Conservation (phyloP, 2,113 vertebrate genomes). For the Bufo bufo region DNA sequence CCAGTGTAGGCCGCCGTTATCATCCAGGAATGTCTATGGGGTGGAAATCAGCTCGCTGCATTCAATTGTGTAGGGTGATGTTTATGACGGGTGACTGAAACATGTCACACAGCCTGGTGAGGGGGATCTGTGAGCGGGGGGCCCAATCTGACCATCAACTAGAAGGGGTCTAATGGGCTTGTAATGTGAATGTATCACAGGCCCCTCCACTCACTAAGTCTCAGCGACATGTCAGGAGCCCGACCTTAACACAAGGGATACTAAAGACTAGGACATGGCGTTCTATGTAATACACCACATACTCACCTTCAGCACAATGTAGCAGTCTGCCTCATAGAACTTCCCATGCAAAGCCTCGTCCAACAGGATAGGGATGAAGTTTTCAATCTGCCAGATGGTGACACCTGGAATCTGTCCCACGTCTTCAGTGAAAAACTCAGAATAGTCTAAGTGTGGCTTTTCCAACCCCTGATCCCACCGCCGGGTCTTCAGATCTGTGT, state of each 20-base stretch:
- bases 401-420: slow-evolving; percentile 90
- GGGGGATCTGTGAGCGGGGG: not conserved
- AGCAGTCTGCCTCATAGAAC: slow-evolving; percentile 97
- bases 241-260: too few species aligned
- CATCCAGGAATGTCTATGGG: slow-evolving; percentile 87
- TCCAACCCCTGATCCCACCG: slow-evolving; percentile 96
- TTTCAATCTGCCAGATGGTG: slow-evolving; percentile 94
- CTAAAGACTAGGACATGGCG: too few species aligned
- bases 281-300: not conserved
- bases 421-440: slow-evolving; percentile 91
- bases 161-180: not conserved
- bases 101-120: not conserved
- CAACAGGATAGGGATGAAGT: slow-evolving; percentile 86
- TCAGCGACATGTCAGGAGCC: not conserved
- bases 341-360: slow-evolving; percentile 90
- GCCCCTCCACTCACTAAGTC: not conserved
- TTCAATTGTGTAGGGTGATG: not conserved
- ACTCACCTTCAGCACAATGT: slow-evolving; percentile 93
- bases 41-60: not conserved
- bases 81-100: not conserved
- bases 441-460: slow-evolving; percentile 93
- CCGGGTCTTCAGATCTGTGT: slow-evolving; percentile 78
- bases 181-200: too few species aligned
- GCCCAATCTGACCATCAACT: not conserved
- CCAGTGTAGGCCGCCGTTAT: slow-evolving; percentile 88